Conservation (phyloP, 2,888 invertebrate species). For the Eupeodes luniger region DNA sequence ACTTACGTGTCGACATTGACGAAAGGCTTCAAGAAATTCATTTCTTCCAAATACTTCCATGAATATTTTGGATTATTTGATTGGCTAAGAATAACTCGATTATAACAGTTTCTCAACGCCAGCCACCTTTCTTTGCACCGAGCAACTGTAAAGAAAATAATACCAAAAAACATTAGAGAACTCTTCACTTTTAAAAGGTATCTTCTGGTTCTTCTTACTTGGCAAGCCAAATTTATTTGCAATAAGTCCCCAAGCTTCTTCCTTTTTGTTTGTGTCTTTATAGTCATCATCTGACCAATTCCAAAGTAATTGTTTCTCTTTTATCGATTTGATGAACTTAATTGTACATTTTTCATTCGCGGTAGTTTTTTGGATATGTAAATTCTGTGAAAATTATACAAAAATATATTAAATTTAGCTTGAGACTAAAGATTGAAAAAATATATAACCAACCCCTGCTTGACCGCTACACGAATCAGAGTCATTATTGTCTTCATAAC, state of each 20-base stretch:
- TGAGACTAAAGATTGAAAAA: background rate
- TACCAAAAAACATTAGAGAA: background rate
- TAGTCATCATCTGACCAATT: slow-evolving; percentile 4
- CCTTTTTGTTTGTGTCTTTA: background rate
- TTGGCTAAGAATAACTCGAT: background rate
- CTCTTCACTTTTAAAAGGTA: background rate
- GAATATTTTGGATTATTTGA: background rate
- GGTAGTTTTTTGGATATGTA: background rate
- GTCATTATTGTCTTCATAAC: slow-evolving; percentile 8
- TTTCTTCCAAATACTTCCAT: background rate
- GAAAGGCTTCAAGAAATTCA: slow-evolving; percentile 14
- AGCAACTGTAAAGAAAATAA: background rate
- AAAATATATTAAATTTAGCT: background rate
- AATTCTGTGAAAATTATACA: background rate
- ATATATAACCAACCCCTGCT: background rate
- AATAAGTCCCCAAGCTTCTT: slow-evolving; percentile 14
- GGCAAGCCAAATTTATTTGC: background rate
- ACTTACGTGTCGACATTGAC: background rate
- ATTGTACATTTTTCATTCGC: background rate
- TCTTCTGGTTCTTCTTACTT: background rate
- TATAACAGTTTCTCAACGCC: background rate
- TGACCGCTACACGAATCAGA: background rate
- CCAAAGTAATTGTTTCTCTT: slow-evolving; percentile 8
- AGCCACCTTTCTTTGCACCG: background rate
- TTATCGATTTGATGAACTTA: slow-evolving; percentile 7